These are phyloP conservation scores for Apodemia hepburni DNA, from an alignment of 2,888 invertebrate species.

Conservation along the genomic window DNA sequence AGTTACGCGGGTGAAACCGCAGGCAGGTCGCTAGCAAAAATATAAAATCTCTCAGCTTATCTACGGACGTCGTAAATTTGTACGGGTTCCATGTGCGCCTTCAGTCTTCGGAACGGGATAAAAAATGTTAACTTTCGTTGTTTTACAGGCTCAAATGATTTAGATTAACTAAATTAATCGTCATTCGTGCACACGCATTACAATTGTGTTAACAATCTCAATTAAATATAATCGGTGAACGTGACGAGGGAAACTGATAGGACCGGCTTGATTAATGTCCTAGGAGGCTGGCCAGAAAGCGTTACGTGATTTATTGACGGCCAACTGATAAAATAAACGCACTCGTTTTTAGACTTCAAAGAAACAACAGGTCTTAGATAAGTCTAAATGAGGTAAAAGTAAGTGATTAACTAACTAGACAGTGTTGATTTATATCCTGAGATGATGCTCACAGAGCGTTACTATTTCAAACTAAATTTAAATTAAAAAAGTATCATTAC, in stretches of 20 bases:
- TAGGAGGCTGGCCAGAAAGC: slow-evolving; percentile 16
- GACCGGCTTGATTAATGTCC: slow-evolving; percentile 18
- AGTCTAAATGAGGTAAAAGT: neutral
- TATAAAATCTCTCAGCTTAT: too few species aligned
- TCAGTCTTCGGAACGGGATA: too few species aligned
- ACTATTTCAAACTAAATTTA: neutral
- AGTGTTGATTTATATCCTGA: neutral
- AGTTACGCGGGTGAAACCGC: too few species aligned
- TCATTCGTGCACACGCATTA: neutral
- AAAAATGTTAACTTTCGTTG: neutral
- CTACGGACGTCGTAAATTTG: too few species aligned
- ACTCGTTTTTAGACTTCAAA: neutral
- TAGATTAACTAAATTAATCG: neutral
- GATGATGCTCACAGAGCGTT: neutral
- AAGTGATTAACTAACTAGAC: neutral
- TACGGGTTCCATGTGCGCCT: too few species aligned
- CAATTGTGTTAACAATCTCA: slow-evolving; percentile 7
- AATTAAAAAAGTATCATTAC: neutral
- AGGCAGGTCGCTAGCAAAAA: too few species aligned
- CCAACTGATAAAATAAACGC: slow-evolving; percentile 4
- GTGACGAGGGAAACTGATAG: slow-evolving; percentile 18
- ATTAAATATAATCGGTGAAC: slow-evolving; percentile 6
- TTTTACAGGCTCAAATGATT: neutral
- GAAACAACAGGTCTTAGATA: slow-evolving; percentile 4
- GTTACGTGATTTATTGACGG: slow-evolving; percentile 5